phyloP scores from a whole-genome alignment of 2,797 vertebrate genomes.

The Sebastes trivittatus region DNA sequence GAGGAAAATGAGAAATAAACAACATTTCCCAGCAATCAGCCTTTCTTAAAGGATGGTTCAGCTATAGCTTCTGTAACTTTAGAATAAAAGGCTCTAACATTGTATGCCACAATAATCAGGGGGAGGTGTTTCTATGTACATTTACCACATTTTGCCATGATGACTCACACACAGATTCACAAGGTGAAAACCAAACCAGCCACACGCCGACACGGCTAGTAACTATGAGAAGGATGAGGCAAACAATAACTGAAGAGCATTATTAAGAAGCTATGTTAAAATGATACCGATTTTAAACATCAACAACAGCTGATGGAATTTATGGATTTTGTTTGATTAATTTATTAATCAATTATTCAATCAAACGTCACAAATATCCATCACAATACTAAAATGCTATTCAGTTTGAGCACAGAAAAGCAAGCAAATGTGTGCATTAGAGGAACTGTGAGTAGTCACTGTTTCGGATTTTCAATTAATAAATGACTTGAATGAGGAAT shows the following conservation, averaged over 20 bases:
- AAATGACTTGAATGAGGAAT: neutral
- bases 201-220: neutral
- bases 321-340: neutral
- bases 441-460: neutral
- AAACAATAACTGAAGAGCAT: neutral
- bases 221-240: neutral
- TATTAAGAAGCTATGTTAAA: neutral
- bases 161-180: neutral
- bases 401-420: neutral
- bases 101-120: neutral
- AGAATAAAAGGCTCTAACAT: neutral
- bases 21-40: neutral
- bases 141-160: neutral
- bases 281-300: neutral
- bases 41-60: neutral
- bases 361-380: neutral
- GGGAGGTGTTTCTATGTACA: neutral
- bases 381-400: neutral
- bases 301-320: neutral
- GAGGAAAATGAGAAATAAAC: neutral
- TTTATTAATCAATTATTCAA: neutral
- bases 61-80: neutral
- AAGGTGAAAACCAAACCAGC: neutral
- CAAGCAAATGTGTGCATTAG: neutral
- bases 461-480: neutral